A percentile compares a stretch with the other conserved stretches of the same genome.
These are phyloP conservation scores for Caenorhabditis sp. DNA, from an alignment of 2,888 invertebrate genomes.

Conservation along the genomic window DNA sequence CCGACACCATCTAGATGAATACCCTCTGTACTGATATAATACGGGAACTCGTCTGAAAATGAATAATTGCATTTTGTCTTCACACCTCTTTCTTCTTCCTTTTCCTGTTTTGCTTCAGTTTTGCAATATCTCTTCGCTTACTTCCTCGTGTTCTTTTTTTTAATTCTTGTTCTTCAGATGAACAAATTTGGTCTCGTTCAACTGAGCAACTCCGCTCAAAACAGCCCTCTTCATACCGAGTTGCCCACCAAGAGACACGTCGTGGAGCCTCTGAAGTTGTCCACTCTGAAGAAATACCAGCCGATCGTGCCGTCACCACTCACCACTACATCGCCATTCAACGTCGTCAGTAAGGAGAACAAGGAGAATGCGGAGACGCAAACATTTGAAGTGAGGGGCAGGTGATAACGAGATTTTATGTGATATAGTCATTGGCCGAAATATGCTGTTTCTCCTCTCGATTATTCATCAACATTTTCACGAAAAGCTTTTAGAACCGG, in stretches of 20 bases:
- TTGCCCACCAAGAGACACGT: not conserved
- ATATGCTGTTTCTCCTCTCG: not conserved
- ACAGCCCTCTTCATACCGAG: constrained; percentile 42
- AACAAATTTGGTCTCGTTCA: constrained; percentile 44
- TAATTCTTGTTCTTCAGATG: constrained; percentile 11
- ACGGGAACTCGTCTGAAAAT: not conserved
- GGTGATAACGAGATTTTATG: not conserved
- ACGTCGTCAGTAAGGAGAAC: constrained; percentile 4
- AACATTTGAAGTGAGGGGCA: constrained; percentile 30
- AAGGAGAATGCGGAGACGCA: constrained; percentile 48
- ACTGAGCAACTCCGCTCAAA: constrained; percentile 46
- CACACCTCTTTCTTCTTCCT: not conserved
- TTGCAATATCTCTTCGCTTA: not conserved
- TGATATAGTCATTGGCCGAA: not conserved
- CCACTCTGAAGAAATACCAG: constrained; percentile 11
- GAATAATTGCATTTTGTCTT: not conserved
- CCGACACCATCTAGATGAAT: no score
- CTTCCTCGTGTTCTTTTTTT: not conserved
- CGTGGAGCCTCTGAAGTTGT: constrained; percentile 32
- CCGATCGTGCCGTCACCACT: constrained; percentile 40
- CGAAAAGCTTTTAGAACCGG: no score
- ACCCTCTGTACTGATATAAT: not conserved
- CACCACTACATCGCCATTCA: constrained; percentile 16
- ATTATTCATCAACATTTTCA: not conserved
- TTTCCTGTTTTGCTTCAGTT: not conserved